phyloP scores from a whole-genome alignment of 2,113 vertebrate species.

The Nannospalax galili region DNA sequence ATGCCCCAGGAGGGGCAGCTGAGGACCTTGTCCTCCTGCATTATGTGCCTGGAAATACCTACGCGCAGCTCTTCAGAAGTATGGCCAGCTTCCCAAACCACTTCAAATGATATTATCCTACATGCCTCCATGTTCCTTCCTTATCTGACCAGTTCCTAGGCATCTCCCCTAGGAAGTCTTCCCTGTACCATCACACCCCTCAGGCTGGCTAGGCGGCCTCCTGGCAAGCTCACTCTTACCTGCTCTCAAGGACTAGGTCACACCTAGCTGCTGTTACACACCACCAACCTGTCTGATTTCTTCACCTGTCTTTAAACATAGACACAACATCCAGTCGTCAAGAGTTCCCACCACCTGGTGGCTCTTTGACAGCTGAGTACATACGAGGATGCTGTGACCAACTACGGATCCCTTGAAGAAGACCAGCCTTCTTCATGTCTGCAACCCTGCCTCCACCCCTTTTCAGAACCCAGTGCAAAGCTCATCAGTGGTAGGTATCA shows the following conservation, averaged over 20 bases:
- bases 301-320: not conserved
- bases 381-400: not conserved
- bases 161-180: not conserved
- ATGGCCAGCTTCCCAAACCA: not conserved
- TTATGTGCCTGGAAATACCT: too few species aligned
- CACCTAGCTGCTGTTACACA: too few species aligned
- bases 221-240: not conserved
- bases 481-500: not conserved
- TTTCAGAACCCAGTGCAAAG: not conserved
- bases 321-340: too few species aligned
- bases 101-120: not conserved
- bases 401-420: fast-evolving
- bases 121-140: fast-evolving
- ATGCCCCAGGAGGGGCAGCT: fast-evolving
- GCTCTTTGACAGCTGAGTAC: fast-evolving
- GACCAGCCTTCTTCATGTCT: not conserved
- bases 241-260: not conserved
- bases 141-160: not conserved
- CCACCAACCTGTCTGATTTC: not conserved
- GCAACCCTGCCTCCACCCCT: not conserved
- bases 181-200: not conserved
- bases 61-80: too few species aligned
- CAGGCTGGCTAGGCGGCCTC: not conserved
- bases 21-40: not conserved
- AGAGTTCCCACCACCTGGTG: too few species aligned